Conservation (phyloP, 92 coral and sea anemone genomes). For the Paramuricea clavata region DNA sequence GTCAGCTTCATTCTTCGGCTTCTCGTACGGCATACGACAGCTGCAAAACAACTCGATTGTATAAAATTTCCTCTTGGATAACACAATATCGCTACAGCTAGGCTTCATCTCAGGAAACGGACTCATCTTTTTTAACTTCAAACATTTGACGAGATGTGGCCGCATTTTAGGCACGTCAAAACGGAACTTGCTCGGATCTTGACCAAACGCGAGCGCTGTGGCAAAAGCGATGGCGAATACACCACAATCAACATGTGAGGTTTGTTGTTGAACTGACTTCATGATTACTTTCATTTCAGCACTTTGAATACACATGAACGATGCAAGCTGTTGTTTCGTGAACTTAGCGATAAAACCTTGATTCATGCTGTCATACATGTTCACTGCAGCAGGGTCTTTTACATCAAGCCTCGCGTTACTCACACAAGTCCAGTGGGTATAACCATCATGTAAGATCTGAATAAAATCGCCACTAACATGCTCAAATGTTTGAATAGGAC, state of each 20-base stretch:
- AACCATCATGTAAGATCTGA: slow-evolving; percentile 69
- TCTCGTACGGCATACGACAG: slow-evolving; percentile 66
- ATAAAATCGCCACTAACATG: slow-evolving; percentile 66
- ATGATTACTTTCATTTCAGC: slow-evolving; percentile 42
- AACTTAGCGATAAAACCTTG: slow-evolving; percentile 42
- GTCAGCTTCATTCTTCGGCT: slow-evolving; percentile 48
- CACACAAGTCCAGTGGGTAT: slow-evolving; percentile 73
- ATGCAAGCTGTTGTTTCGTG: slow-evolving; percentile 58
- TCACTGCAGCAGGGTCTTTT: slow-evolving; percentile 41
- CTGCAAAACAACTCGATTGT: slow-evolving; percentile 57
- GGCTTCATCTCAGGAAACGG: slow-evolving; percentile 43
- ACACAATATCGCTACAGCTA: neutral
- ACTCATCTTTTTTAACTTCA: slow-evolving; percentile 43
- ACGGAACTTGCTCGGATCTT: slow-evolving; percentile 40
- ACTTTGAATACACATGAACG: slow-evolving; percentile 40
- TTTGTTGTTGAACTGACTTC: slow-evolving; percentile 52
- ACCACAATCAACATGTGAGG: slow-evolving; percentile 31
- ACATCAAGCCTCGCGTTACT: slow-evolving; percentile 43
- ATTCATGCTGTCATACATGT: slow-evolving; percentile 70
- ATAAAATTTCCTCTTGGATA: slow-evolving; percentile 44
- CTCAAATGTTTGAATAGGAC: slow-evolving; percentile 50
- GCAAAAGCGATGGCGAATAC: slow-evolving; percentile 52
- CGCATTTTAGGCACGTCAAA: slow-evolving; percentile 53
- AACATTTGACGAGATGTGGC: slow-evolving; percentile 38
- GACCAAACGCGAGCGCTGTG: slow-evolving; percentile 29